Evolutionary conservation across 2,888 invertebrate genomes (phyloP), one percentile per base, ranked within the genome.

Genomic region (Dione vanillae): DNA sequence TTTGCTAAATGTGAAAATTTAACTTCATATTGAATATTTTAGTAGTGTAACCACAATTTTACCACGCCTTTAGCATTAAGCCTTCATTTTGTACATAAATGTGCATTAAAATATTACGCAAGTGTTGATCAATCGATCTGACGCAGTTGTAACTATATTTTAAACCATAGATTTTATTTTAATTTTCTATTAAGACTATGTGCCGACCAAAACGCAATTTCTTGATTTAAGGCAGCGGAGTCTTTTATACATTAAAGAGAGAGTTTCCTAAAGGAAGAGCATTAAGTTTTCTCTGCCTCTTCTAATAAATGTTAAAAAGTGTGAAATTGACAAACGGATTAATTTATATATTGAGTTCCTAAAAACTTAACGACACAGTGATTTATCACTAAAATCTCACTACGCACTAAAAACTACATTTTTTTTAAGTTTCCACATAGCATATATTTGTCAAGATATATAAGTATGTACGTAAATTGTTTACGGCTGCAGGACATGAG

Each of bases 401-500:
- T 41, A 41, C 41, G 1, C 41, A 41, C 41, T 41, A 3, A 11
- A 41, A 41, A 41, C 27, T 2, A 27, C 27, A 27, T 27, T 27
- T 3, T 5, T 27, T 27, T 27, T 27, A 27, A 27, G 2, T 27
- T 27, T 27, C 27, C 2, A 27, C 5, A 27, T 27, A 27, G 27
- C 2, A 27, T 27, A 5, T 27, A 3, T 5, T 2, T 27, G 27
- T 27, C 27, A 54, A 27, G 2, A 10, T 56, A 12, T 6, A 9
- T 16, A 56, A 11, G 45, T 16, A 45, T 16, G 35, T 41, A 61
- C 3, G 51, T 27, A 49, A 49, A 49, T 49, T 11, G 19, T 19
- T 41, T 43, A 43, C n/a, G n/a, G n/a, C n/a, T n/a, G n/a, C 52
- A 62, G 62, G 52, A 62, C 37, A 68, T 41, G 62, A 61, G 61